Base-by-base conservation (phyloP, 2,113 vertebrate species). In the Entelurus aequoreus region DNA sequence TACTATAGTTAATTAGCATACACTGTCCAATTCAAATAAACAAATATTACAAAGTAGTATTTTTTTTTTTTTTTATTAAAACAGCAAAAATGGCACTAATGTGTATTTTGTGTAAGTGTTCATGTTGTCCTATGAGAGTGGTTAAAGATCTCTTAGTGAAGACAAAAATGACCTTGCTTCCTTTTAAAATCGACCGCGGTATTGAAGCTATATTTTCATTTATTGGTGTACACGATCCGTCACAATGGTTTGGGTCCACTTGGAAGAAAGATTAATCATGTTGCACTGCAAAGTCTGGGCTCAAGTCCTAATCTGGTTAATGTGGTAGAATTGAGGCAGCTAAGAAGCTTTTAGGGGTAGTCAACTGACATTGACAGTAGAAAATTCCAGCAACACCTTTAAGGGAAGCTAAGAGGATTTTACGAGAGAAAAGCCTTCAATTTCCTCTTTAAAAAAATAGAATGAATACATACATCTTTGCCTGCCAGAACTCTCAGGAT, bases 301-400 rank as follows among this genome's bases (percentile, higher is more conserved):
- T 84, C 68, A 71, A 68, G 28, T 57, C 65, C 52, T 88, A 84
- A 88, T 87, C 79, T 84, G 63, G 82, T 83, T 86, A 89, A 81
- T 71, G 66, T 81, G 77, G 65, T 80, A 77, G 79, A 80, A 78
- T 76, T 80, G 60, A 80, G 44, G 74, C 66, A 70, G 72, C 60
- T 87, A 84, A 82, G 83, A 76, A 77, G 84, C 72, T 85, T 88
- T 84, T 68, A 60, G 52, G 72, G 56, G 38, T 57, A 69, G 60
- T 79, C 68, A 66, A 78, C 78, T 82, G 77, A 84, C 78, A 59
- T 78, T 78, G 66, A 81, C 76, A 55, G 54, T 21, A 71, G 63
- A 76, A 60, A 36, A 75, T 66, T 71, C 55, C 75, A 66, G 66
- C 68, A 75, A 80, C 77, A 85, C 72, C 65, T 78, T 65, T 16